Conservation (phyloP, 2,113 vertebrate genomes). For the Platichthys flesus region DNA sequence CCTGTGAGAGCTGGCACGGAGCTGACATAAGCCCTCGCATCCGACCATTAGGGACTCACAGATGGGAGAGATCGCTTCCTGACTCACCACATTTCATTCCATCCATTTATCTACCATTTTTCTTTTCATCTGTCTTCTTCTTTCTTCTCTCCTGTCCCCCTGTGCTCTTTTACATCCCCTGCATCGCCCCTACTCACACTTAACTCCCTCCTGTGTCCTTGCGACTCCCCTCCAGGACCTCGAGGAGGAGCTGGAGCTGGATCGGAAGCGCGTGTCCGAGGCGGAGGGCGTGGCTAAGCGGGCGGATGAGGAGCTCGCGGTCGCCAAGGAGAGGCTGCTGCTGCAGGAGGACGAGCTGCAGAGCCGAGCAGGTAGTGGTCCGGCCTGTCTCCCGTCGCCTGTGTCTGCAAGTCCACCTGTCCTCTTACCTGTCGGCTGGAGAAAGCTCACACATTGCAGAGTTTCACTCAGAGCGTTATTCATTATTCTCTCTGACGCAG, state of each 20-base stretch:
- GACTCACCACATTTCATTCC: slow-evolving; percentile 61
- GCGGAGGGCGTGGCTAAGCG: slow-evolving; percentile 83
- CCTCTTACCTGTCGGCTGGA: slow-evolving; percentile 13
- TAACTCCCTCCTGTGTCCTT: not conserved
- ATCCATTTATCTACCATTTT: slow-evolving; percentile 7
- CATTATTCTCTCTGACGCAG: slow-evolving; percentile 40
- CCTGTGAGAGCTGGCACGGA: slow-evolving; percentile 61
- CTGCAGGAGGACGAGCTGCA: slow-evolving; percentile 86
- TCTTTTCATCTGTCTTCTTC: not conserved
- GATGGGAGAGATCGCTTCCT: slow-evolving; percentile 50
- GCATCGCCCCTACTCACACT: not conserved
- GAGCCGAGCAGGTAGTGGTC: slow-evolving; percentile 83
- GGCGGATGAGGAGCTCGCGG: slow-evolving; percentile 85
- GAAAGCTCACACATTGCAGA: not conserved
- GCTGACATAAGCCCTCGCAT: slow-evolving; percentile 68
- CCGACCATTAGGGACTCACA: slow-evolving; percentile 62
- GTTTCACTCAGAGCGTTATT: slow-evolving; percentile 17
- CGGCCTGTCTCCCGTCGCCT: not conserved
- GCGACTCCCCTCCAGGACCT: slow-evolving; percentile 80
- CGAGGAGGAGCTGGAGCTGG: slow-evolving; percentile 86
- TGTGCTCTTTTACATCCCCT: not conserved
- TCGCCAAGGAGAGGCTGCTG: slow-evolving; percentile 87
- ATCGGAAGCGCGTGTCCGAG: slow-evolving; percentile 81
- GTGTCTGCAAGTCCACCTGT: not conserved
- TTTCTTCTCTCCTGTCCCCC: not conserved